Base-by-base conservation (phyloP, 2,113 vertebrate species). In the Psephotus haematonotus region DNA sequence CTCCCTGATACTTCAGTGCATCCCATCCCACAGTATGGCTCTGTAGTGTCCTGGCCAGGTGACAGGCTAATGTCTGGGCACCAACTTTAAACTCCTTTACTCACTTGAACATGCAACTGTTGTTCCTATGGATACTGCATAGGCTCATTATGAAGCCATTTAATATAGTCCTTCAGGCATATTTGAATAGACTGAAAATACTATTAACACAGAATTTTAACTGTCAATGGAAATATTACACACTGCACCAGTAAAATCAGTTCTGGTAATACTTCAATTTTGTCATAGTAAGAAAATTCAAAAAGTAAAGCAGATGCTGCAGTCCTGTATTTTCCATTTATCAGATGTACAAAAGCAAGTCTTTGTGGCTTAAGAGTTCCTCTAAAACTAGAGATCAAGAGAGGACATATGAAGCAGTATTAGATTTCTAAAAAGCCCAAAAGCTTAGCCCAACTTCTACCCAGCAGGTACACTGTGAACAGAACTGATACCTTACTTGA, bases 11-110 rank as follows among this genome's bases (percentile, higher is more conserved):
- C 11, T 13, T 17, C 46, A 84, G 49, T 1, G 0, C 53, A 75
- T 14, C 2, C 4, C 0, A 1, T 14, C 2, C 4, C 0, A 1
- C 44, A 50, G 17, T 17, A 31, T 4, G 33, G 72, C 27, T 62
- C 69, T 70, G 77, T 24, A 35, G 74, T 70, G 12, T 59, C 65
- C 60, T 59, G 78, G 41, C 64, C 60, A 90, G 60, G 49, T 47
- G 41, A 46, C 19, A 72, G 57, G 41, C 41, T 86, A 37, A 16
- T 27, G 20, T 33, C 44, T 43, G 20, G 44, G 50, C 46, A 78
- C 11, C 31, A 57, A 57, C 18, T 43, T 53, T n/a, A 11, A 75
- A 63, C 41, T 78, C 55, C 60, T 83, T 74, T 28, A 37, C 31
- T 78, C 46, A 37, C n/a, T 67, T 49, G 28, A 82, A 68, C 0